phyloP scores from a whole-genome alignment of 2,113 vertebrate genomes.

The Bufo gargarizans region DNA sequence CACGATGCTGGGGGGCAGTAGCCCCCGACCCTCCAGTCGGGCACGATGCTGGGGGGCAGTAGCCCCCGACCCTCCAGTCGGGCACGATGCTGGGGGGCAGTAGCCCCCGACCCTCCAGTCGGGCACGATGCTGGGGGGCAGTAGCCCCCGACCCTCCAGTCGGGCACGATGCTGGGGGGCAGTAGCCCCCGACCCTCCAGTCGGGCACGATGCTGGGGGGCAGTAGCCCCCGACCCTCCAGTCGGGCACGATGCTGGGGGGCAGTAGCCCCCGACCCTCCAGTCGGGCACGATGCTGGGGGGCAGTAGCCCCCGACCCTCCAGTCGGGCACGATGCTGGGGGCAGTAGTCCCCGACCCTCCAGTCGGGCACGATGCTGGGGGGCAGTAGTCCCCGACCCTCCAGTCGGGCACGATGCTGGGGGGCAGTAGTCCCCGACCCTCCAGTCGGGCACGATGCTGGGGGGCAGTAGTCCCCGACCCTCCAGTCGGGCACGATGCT shows the following conservation, averaged over 20 bases:
- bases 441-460: neutral
- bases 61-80: too few species aligned
- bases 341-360: constrained; percentile 60
- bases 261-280: neutral
- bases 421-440: neutral
- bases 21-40: neutral
- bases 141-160: constrained; percentile 59
- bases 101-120: constrained; percentile 85
- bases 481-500: constrained; percentile 11
- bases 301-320: neutral
- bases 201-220: constrained; percentile 71
- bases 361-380: neutral
- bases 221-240: constrained; percentile 57
- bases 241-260: constrained; percentile 81
- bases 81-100: neutral
- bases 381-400: constrained; percentile 86
- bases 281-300: neutral
- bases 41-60: too few species aligned
- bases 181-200: constrained; percentile 91
- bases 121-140: constrained; percentile 72
- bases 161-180: neutral
- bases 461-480: constrained; percentile 65
- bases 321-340: constrained; percentile 68
- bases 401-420: constrained; percentile 87
- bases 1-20: neutral